Evolutionary conservation across 2,888 invertebrate species (phyloP), one percentile per base, ranked within the genome.

Genomic region (Mimas tiliae): DNA sequence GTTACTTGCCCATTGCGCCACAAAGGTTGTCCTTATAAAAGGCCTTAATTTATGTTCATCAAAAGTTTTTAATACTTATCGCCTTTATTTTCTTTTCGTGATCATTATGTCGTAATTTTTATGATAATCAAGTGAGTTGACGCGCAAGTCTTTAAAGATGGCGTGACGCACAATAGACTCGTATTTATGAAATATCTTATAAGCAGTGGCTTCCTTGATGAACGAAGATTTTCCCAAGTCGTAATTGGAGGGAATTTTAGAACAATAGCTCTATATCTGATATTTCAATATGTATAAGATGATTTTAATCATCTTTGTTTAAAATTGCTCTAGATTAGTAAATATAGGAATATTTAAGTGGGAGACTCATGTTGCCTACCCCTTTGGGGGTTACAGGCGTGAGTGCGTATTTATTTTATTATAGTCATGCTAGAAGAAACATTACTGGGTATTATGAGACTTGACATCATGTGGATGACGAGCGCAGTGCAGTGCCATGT

Each of bases 221-320:
- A 9, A 55, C 9, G 55, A 34, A 16, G 38, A 58, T 58, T 58
- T 58, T 58, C 58, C 19, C 42, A 58, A 55, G 55, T 34, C 33
- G 16, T 42, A 34, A 14, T 42, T 42, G 58, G 38, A 21, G 58
- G 16, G 58, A 42, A 58, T 58, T 9, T 58, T 6, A 21, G 38
- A 38, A 58, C 58, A 58, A 58, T 58, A 38, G 19, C 58, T 58
- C 11, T 52, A 14, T 52, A 52, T 53, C 9, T 58, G 38, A 42
- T 19, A 42, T 19, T 42, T 38, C 42, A 12, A 58, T 58, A 38
- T 38, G 16, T 27, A 4, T 27, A 27, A 3, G 27, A 3, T 27
- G 27, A 27, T 27, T 27, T 27, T 3, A 3, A 27, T 27, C 4
- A 27, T 27, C 4, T 4, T 27, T 27, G 27, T 27, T 27, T 1